phyloP scores from a whole-genome alignment of 2,888 invertebrate genomes.

The Drosophila gaucha region DNA sequence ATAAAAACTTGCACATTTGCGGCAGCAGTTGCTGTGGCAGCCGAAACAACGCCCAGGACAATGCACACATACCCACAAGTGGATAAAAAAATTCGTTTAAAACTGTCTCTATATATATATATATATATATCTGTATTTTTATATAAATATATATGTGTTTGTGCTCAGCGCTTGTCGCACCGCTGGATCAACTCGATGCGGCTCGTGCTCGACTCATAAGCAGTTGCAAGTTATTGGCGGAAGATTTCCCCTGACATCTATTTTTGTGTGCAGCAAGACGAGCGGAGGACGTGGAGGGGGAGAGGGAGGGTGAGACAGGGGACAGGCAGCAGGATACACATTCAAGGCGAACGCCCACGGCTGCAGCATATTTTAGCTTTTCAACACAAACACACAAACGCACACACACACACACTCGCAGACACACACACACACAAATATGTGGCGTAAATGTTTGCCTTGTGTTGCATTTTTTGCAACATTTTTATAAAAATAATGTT shows the following conservation, averaged over 20 bases:
- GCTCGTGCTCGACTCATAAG: constrained; percentile 65
- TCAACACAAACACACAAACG: constrained; percentile 13
- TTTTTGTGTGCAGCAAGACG: constrained; percentile 32
- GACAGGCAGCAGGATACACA: constrained; percentile 7
- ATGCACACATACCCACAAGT: constrained; percentile 15
- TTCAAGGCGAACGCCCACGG: constrained; percentile 61
- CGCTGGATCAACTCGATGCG: constrained; percentile 43
- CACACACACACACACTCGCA: constrained; percentile 6
- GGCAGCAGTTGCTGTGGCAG: constrained; percentile 30
- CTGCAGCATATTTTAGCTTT: constrained; percentile 52
- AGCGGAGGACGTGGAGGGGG: too few relatives aligned
- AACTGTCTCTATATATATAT: background rate
- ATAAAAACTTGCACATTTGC: constrained; percentile 53
- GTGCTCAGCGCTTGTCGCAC: constrained; percentile 54
- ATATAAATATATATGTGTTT: background rate
- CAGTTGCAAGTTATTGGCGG: constrained; percentile 76
- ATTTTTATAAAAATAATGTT: constrained; percentile 72
- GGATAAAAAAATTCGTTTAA: constrained; percentile 24
- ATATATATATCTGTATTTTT: background rate
- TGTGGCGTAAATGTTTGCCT: constrained; percentile 74
- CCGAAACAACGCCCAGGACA: constrained; percentile 39
- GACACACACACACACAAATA: constrained; percentile 27
- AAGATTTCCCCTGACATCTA: constrained; percentile 71
- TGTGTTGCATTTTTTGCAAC: constrained; percentile 69
- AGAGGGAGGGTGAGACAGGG: too few relatives aligned